Conservation (phyloP, 2,113 vertebrate species). For the Triplophysa siluroides region DNA sequence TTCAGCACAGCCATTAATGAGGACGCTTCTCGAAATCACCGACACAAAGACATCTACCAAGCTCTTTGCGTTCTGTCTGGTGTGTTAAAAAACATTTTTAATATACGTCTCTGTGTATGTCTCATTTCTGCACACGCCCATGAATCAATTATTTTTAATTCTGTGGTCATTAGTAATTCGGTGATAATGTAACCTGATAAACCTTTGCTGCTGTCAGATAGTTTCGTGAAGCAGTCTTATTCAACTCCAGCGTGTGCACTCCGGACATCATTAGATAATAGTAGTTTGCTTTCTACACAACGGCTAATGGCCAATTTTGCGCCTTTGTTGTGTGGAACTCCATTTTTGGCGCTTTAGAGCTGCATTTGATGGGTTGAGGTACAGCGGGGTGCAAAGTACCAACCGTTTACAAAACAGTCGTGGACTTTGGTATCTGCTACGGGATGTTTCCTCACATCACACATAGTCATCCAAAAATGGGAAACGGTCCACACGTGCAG, state of each 20-base stretch:
- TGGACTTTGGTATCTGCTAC: conserved; percentile 16
- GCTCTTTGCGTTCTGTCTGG: conserved; percentile 56
- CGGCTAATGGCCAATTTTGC: conserved; percentile 41
- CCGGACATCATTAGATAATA: conserved; percentile 47
- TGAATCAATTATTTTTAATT: conserved; percentile 20
- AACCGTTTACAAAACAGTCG: conserved; percentile 18
- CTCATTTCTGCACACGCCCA: not conserved
- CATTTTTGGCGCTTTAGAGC: conserved; percentile 22
- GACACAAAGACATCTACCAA: conserved; percentile 80
- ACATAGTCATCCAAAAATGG: not conserved
- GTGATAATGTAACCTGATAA: conserved; percentile 41
- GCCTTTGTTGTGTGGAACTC: conserved; percentile 27
- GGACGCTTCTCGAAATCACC: conserved; percentile 78
- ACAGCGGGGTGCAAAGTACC: not conserved
- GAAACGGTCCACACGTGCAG: conserved; percentile 28
- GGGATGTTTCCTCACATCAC: conserved; percentile 21
- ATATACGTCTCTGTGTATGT: not conserved
- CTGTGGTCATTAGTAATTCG: conserved; percentile 4
- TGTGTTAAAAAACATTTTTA: conserved; percentile 26
- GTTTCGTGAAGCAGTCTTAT: conserved; percentile 18
- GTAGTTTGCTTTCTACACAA: not conserved
- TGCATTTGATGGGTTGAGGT: conserved; percentile 5
- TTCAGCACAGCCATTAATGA: conserved; percentile 84
- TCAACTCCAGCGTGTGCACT: not conserved
- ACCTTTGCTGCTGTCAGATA: conserved; percentile 1